Base-by-base conservation (phyloP, 2,797 vertebrate genomes). In the Australoheros facetus region DNA sequence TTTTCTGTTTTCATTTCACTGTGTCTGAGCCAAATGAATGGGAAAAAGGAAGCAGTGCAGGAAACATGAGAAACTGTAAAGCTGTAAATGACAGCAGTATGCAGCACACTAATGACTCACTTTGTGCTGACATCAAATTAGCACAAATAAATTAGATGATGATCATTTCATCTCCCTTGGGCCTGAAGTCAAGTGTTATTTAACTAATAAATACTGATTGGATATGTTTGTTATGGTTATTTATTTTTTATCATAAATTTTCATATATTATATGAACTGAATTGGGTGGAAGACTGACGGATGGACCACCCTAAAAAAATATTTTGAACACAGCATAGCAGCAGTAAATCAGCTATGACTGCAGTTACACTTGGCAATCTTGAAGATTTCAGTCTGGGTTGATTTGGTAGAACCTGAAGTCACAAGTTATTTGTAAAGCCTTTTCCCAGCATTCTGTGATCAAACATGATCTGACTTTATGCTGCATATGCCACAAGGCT, bases 301-400 rank as follows among this genome's bases (percentile, higher is more conserved):
- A 11, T 48, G 28, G 17, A 48, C 11, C 14, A 10, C 39, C 9
- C 42, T 3, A 66, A 66, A 48, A 23, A 48, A 28, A 19, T 48
- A 10, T 34, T 34, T 12, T 59, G 0, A 37, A 76, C 48, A 19
- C 23, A 26, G 69, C 23, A 37, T 37, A 62, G 58, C 48, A 56
- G 26, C 53, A 78, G 53, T 79, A 80, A 78, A 87, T 71, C 64
- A 54, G 34, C 82, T 42, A 23, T 42, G 57, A 32, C 56, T 59
- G 32, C 53, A 16, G 37, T 75, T 78, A 37, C 30, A 34, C 81
- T 87, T 73, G 54, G 75, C 10, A 60, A 21, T 37, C 11, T n/a
- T 60, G 19, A 60, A 34, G 1, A 14, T 60, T 60, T 37, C 32
- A 60, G 11, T 42, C 4, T 42, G 39, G 39, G 39, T 42, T 42